Evolutionary conservation across 2,888 invertebrate genomes (phyloP).

Genomic region (Scaptomyza tumidula): DNA sequence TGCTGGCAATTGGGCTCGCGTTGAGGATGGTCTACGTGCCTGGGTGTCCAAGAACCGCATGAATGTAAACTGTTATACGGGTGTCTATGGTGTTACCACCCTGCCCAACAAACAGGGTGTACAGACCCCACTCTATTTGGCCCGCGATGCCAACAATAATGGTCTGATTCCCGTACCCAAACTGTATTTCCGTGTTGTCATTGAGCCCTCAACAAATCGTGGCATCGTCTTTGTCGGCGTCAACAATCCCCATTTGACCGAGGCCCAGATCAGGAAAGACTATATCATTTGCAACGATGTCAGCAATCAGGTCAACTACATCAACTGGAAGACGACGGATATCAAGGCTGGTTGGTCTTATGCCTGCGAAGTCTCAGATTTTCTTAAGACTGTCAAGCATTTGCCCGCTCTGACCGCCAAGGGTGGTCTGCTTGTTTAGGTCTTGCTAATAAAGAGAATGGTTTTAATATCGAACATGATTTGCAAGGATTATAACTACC

Average conservation of each 20-base stretch:
- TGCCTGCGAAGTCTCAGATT: constrained; percentile 79
- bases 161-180: constrained; percentile 86
- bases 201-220: constrained; percentile 84
- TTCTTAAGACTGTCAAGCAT: constrained; percentile 70
- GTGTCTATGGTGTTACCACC: constrained; percentile 86
- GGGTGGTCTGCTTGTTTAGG: constrained; percentile 74
- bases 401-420: constrained; percentile 73
- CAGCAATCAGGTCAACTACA: constrained; percentile 75
- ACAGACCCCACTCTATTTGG: constrained; percentile 82
- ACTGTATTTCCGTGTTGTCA: constrained; percentile 87
- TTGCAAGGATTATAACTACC: not conserved
- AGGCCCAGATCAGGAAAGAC: constrained; percentile 75
- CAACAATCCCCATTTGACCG: constrained; percentile 83
- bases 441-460: constrained; percentile 34
- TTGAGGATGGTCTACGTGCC: constrained; percentile 85
- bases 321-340: constrained; percentile 78
- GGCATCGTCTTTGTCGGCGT: constrained; percentile 86
- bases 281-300: constrained; percentile 81
- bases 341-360: constrained; percentile 81
- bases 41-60: constrained; percentile 75
- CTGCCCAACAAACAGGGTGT: constrained; percentile 85
- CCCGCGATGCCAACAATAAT: constrained; percentile 78
- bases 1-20: constrained; percentile 86
- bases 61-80: constrained; percentile 86
- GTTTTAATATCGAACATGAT: constrained; percentile 19